Evolutionary conservation across 2,797 vertebrate species (phyloP), one percentile per base, ranked within the genome.

Genomic region (Macropodus opercularis): DNA sequence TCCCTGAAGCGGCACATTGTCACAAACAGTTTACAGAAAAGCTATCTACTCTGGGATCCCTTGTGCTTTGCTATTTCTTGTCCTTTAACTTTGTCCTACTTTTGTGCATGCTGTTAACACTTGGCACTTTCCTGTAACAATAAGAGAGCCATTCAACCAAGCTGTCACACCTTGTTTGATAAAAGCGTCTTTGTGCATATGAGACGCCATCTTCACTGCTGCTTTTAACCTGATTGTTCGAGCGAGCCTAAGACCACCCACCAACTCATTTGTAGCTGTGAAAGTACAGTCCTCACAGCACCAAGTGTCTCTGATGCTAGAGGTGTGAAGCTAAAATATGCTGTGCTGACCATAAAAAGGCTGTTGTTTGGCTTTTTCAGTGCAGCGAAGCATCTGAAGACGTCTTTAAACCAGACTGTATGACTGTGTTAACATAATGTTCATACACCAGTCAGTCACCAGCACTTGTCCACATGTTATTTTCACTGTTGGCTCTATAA

Each of bases 221-320:
- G 8, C 70, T 41, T 55, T 50, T 6, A 43, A n/a, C 21, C 51
- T 29, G 49, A 55, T 24, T 46, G 38, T 11, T 36, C 34, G 14
- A 49, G 22, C 31, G 43, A 27, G 29, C 55, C 53, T 39, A 42
- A 63, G 32, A 63, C 75, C 22, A 40, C 47, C 52, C 70, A 58
- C 62, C 13, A 61, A 56, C 41, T 71, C 21, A 57, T 70, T 34
- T 53, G 47, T 66, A 52, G 34, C 58, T 66, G 78, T 66, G 57
- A 63, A 49, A 49, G 57, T 59, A 15, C 46, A 17, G 43, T 35
- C 49, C 50, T 75, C 58, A 34, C 61, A 60, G 41, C 53, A 21
- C 34, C 53, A 51, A 54, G 24, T 62, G 72, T 64, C 34, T 51
- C 62, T 9, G 17, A 61, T 44, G 26, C 58, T 52, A 21, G 23